These are phyloP conservation scores for Formica exsecta DNA, from an alignment of 1,140 invertebrate species.

Conservation along the genomic window DNA sequence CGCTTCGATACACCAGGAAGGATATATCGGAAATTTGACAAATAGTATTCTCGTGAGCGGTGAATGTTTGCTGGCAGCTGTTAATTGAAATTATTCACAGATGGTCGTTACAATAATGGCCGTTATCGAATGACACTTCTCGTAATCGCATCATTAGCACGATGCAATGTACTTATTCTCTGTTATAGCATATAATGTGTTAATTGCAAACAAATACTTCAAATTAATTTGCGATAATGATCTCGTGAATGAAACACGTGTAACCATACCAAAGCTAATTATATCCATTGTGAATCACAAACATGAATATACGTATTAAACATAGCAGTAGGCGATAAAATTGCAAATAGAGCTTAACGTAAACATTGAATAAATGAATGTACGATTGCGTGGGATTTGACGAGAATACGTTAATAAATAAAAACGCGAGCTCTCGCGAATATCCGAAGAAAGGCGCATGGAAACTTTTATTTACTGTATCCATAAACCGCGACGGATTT, in stretches of 20 bases:
- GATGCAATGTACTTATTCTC: constrained; percentile 22
- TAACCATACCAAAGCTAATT: constrained; percentile 13
- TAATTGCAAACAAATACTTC: constrained; percentile 36
- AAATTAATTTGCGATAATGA: constrained; percentile 38
- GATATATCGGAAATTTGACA: constrained; percentile 49
- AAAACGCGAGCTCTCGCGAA: neutral
- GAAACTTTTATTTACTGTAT: constrained; percentile 29
- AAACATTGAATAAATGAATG: constrained; percentile 19
- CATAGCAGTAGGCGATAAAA: neutral
- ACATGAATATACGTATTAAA: neutral
- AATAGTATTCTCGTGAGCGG: constrained; percentile 23
- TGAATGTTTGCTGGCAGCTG: constrained; percentile 17
- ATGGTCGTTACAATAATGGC: constrained; percentile 26
- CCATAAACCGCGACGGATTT: constrained; percentile 29
- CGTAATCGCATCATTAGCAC: constrained; percentile 30
- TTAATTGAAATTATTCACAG: constrained; percentile 53
- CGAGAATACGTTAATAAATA: neutral
- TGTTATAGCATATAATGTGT: neutral
- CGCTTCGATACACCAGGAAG: constrained; percentile 7
- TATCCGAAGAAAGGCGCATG: constrained; percentile 4
- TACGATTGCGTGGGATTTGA: neutral
- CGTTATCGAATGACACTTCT: constrained; percentile 31
- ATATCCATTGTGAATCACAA: neutral
- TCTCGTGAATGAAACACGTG: neutral
- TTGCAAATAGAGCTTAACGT: neutral